These are phyloP conservation scores for Eunapius fragilis DNA, from an alignment of 37 sponge, comb jelly and placozoan genomes.

Conservation along the genomic window DNA sequence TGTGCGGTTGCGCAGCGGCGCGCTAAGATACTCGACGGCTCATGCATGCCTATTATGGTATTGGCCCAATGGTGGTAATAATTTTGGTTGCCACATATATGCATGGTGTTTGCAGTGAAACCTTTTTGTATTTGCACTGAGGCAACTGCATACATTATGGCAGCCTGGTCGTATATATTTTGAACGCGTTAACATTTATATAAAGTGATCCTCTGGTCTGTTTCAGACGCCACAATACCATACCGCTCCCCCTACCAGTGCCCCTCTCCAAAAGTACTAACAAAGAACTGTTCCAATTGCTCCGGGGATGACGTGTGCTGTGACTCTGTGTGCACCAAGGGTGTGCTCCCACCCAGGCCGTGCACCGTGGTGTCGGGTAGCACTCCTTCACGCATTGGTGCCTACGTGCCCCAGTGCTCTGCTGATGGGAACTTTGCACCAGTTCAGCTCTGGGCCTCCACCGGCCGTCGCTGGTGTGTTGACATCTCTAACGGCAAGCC, in stretches of 20 bases:
- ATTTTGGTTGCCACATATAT: no score
- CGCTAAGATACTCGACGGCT: no score
- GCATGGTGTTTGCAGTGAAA: no score
- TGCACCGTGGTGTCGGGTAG: neutral
- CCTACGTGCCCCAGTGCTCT: constrained; percentile 56
- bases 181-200: no score
- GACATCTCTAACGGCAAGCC: constrained; percentile 40
- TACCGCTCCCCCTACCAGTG: neutral
- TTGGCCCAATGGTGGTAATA: no score
- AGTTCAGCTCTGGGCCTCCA: constrained; percentile 55
- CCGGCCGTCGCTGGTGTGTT: constrained; percentile 80
- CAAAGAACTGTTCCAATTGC: neutral
- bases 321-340: neutral
- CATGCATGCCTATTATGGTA: no score
- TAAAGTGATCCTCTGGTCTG: no score
- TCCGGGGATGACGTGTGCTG: neutral
- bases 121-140: no score
- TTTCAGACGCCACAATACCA: neutral
- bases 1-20: no score
- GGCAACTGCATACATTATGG: no score
- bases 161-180: no score
- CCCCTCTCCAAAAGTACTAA: neutral
- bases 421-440: constrained; percentile 40
- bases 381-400: neutral
- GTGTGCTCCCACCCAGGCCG: neutral